These are phyloP conservation scores for Macquaria australasica DNA, from an alignment of 2,113 vertebrate species.

Conservation along the genomic window DNA sequence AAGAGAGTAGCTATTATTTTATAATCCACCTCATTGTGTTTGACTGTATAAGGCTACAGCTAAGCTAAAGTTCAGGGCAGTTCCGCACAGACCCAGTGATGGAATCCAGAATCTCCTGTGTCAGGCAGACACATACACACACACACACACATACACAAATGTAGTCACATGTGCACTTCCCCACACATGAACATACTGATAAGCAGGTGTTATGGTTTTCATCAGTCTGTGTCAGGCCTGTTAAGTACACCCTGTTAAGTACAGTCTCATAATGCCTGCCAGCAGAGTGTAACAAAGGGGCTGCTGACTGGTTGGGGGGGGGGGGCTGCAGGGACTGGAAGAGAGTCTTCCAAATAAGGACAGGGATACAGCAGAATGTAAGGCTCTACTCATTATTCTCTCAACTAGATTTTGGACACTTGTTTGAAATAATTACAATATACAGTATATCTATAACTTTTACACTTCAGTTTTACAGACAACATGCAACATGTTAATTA, in stretches of 20 bases:
- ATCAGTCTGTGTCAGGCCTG: conserved; percentile 2
- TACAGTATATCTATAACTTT: background rate
- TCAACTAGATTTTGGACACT: background rate
- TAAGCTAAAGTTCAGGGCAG: too few species aligned
- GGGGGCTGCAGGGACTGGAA: background rate
- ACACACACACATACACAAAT: conserved; percentile 6
- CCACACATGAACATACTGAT: conserved; percentile 10
- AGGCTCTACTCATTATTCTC: background rate
- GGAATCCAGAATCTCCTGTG: conserved; percentile 48
- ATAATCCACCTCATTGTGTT: too few species aligned
- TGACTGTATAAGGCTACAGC: too few species aligned
- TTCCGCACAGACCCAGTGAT: conserved; percentile 8
- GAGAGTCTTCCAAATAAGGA: conserved; percentile 28
- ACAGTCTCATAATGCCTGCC: conserved; percentile 20
- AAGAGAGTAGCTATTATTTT: too few species aligned
- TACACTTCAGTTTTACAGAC: background rate
- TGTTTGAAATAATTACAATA: background rate
- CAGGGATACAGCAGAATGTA: background rate
- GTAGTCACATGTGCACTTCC: background rate
- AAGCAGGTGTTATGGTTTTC: conserved; percentile 40
- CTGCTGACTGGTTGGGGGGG: background rate
- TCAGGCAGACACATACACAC: conserved; percentile 27
- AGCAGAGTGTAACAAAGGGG: background rate
- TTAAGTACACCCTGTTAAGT: conserved; percentile 17
- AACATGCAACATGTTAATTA: background rate